These are phyloP conservation scores for Ictidomys tridecemlineatus DNA, from an alignment of 2,113 vertebrate species.

Conservation along the genomic window DNA sequence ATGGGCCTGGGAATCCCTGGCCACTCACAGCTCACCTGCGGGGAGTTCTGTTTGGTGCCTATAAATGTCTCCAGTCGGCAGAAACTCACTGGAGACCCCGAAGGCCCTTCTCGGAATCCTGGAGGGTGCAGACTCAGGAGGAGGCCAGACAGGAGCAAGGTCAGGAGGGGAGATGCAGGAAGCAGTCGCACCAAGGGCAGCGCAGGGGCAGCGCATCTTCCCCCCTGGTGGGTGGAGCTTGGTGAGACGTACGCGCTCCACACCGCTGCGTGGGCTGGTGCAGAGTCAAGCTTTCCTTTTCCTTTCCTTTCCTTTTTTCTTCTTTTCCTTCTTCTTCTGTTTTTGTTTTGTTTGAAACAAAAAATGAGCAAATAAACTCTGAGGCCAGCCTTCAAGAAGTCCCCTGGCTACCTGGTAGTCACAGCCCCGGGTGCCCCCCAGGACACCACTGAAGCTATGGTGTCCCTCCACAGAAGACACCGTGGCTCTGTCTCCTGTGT, in stretches of 20 bases:
- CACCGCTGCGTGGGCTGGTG: accelerated
- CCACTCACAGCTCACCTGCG: not conserved
- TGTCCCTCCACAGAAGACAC: accelerated
- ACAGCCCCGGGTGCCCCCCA: not conserved
- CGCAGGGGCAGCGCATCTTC: accelerated
- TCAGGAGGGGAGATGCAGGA: accelerated
- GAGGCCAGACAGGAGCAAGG: no score
- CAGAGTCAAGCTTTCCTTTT: no score
- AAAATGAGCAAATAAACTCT: not conserved
- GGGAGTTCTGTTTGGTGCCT: not conserved
- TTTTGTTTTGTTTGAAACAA: not conserved
- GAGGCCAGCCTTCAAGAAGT: not conserved
- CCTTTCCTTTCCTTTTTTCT: no score
- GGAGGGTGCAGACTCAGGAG: not conserved
- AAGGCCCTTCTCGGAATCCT: accelerated
- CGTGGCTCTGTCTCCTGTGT: accelerated
- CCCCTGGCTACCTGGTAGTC: not conserved
- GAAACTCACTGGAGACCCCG: not conserved
- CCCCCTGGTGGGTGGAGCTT: accelerated
- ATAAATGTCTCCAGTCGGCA: accelerated
- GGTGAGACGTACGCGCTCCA: accelerated
- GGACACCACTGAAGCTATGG: accelerated
- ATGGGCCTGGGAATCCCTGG: not conserved
- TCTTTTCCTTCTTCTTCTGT: not conserved
- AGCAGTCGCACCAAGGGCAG: accelerated